Percentiles rank a stretch among this genome's conserved stretches.
phyloP scores from a whole-genome alignment of 2,888 invertebrate species.

The Belgica antarctica region DNA sequence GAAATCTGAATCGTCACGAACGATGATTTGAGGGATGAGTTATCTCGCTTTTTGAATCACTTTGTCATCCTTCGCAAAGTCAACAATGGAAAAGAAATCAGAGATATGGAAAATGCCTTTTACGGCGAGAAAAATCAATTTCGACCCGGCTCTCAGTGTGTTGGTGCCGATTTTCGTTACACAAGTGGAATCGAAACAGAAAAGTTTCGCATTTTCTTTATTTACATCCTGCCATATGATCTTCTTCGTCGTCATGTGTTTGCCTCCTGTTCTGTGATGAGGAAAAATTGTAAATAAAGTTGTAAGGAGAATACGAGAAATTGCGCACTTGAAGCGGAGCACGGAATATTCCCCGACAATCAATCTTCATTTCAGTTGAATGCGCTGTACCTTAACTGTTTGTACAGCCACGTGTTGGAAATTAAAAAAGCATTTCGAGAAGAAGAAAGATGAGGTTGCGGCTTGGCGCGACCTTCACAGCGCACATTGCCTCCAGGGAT shows the following conservation, averaged over 20 bases:
- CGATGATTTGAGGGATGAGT: neutral
- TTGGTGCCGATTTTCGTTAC: no score
- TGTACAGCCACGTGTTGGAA: neutral
- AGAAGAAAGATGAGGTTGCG: neutral
- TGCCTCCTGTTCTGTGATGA: no score
- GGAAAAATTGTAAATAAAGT: slow-evolving; percentile 10
- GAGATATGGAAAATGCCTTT: neutral
- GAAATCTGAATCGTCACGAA: neutral
- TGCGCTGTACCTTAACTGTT: neutral
- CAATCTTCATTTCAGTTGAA: neutral
- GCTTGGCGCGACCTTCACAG: neutral
- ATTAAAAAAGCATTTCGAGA: no score
- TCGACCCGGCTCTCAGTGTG: neutral
- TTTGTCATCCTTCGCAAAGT: neutral
- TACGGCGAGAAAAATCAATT: slow-evolving; percentile 5
- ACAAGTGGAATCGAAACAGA: neutral
- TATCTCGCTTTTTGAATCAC: neutral
- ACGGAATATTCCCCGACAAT: neutral
- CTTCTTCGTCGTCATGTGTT: neutral
- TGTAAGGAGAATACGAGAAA: slow-evolving; percentile 11
- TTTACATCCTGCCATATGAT: slow-evolving; percentile 26
- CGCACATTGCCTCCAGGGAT: neutral
- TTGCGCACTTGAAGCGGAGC: neutral
- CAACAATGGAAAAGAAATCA: neutral
- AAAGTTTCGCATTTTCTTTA: neutral